Base-by-base conservation (phyloP, 2,113 vertebrate genomes). In the Scomber scombrus region DNA sequence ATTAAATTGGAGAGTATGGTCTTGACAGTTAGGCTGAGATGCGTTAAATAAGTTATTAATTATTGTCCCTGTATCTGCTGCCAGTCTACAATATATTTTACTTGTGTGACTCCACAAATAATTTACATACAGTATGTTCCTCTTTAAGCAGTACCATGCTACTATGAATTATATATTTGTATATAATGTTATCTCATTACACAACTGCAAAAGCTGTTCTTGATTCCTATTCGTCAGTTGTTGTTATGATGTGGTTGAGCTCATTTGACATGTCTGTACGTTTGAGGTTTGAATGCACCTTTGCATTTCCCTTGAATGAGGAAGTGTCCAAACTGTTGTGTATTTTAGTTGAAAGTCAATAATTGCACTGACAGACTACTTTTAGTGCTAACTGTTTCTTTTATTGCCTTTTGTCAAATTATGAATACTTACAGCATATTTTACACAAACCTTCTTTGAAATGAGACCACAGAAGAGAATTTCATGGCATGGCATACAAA, bases 341-440 rank as follows among this genome's bases (percentile, higher is more conserved):
- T 5, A 4, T n/a, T 50, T 13, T 34, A n/a, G 6, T 45, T 12
- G 0, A 11, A 57, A 34, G 11, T 47, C 8, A 68, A 45, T 29
- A 54, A 58, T 34, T 7, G 40, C 29, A 66, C 29, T 45, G 26
- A 84, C 1, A 1, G 1, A 62, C 12, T 13, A 15, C 16, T 0
- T 65, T 43, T 19, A 74, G 82, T 50, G 80, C 71, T 65, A 68
- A 57, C 55, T 26, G 23, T 1, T 29, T 26, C 60, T 72, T 88
- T 86, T 91, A 86, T 88, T 91, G 51, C 75, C 68, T 78, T 86
- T 57, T 75, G 51, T 86, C 47, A 87, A 89, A 80, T 65, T 61
- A 57, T 65, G 51, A 88, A 75, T 69, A 70, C 19, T 58, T 71
- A 77, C 55, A 89, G 74, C 49, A 57, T 91, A 85, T 76, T 78